Base-by-base conservation (phyloP, 2,797 vertebrate species). In the Macropus fuliginosus region DNA sequence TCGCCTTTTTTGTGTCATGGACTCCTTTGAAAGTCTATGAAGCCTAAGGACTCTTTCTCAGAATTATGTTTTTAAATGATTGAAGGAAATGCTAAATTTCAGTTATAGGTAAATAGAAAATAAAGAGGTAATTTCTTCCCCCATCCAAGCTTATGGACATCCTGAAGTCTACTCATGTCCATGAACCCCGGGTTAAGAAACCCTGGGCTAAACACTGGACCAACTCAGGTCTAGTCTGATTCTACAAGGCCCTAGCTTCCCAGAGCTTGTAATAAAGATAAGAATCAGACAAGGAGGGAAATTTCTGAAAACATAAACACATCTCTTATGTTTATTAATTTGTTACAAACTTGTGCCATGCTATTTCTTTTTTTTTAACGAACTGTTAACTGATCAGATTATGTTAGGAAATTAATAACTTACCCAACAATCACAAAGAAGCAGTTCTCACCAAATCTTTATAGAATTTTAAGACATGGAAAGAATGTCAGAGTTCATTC, bases 321-420 rank as follows among this genome's bases (percentile, higher is more conserved):
- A 4, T 0, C 16, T 13, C 57, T n/a, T 29, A 50, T 11, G 3
- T 56, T 91, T 96, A 93, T 74, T 56, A 91, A 91, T 34, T 56
- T 56, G 10, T 59, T 89, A 18, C 93, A 18, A 52, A 55, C 29
- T 55, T 56, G 24, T 40, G 40, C 8, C 24, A 87, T 27, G 40
- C 74, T 27, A 50, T 87, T 81, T 50, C 40, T 50, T 87, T 87
- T 46, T 74, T 46, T 74, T 40, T 46, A 24, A 24, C 4, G 2
- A 66, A 46, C 5, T 50, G 40, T 87, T 50, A 87, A 87, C 56
- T 94, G 46, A 59, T 87, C 29, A 94, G 92, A 93, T 92, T 59
- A 62, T 21, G 18, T 24, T 34, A 56, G 91, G 91, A 91, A 90
- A 40, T 8, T 87, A 87, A 24, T 40, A 50, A 87, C 21, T 27